Conservation (phyloP, 2,888 invertebrate genomes). For the Bellardia bayeri region DNA sequence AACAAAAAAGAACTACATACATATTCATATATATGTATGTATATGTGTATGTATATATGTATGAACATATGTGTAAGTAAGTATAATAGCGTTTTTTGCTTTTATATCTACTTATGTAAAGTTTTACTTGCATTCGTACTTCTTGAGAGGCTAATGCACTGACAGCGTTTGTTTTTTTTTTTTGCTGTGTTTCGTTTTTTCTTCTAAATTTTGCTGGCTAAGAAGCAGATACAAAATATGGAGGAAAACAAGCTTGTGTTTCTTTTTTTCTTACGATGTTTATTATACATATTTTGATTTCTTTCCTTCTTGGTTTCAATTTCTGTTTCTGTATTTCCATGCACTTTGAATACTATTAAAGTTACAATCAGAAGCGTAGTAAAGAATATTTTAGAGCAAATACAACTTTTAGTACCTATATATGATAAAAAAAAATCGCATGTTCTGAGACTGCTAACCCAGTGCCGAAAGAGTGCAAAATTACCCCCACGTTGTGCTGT, state of each 20-base stretch:
- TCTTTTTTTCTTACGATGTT: conserved; percentile 42
- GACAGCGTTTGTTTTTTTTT: conserved; percentile 55
- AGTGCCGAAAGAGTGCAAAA: too few species aligned
- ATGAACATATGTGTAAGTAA: not conserved
- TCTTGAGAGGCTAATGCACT: conserved; percentile 70
- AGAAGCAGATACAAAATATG: conserved; percentile 53
- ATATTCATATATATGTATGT: conserved; percentile 4
- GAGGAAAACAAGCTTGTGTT: conserved; percentile 64
- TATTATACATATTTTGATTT: conserved; percentile 49
- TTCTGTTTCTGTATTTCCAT: conserved; percentile 65
- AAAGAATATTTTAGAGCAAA: conserved; percentile 8
- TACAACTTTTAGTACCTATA: too few species aligned
- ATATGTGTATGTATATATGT: not conserved
- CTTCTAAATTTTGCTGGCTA: conserved; percentile 55
- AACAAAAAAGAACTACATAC: conserved; percentile 41
- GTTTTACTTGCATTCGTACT: conserved; percentile 50
- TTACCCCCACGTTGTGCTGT: too few species aligned
- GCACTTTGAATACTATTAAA: conserved; percentile 47
- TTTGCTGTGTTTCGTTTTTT: conserved; percentile 23
- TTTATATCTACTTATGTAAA: conserved; percentile 13
- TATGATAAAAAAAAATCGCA: too few species aligned
- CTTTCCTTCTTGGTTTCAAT: conserved; percentile 61
- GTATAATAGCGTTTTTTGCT: not conserved
- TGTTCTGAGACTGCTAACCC: too few species aligned
- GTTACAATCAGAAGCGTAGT: conserved; percentile 8